phyloP scores from a whole-genome alignment of 2,113 vertebrate genomes.

The Poeciliopsis retropinna region DNA sequence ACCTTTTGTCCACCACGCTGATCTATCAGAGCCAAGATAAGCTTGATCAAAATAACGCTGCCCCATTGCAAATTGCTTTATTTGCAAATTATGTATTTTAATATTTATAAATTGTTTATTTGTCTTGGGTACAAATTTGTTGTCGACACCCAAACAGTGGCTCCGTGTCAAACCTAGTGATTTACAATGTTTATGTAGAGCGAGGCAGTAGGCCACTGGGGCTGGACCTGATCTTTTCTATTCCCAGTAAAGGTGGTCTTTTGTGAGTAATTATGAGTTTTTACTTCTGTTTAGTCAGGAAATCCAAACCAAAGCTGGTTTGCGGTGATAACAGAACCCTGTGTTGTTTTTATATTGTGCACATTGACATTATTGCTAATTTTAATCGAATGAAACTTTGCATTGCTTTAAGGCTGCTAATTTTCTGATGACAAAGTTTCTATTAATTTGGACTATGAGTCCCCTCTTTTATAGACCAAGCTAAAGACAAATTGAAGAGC shows the following conservation, averaged over 20 bases:
- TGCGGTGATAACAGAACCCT: constrained; percentile 17
- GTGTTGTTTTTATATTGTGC: constrained; percentile 2
- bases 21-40: constrained; percentile 4
- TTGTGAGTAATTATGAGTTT: constrained; percentile 30
- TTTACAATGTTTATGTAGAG: constrained; percentile 49
- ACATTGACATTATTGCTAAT: not conserved
- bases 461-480: not conserved
- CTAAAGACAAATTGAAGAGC: constrained; percentile 21
- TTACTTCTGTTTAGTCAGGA: constrained; percentile 45
- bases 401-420: constrained; percentile 5
- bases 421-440: constrained; percentile 10
- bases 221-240: constrained; percentile 40
- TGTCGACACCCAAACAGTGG: constrained; percentile 30
- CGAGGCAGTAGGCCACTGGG: constrained; percentile 12
- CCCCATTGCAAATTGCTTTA: constrained; percentile 5
- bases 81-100: not conserved
- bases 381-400: constrained; percentile 27
- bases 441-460: constrained; percentile 33
- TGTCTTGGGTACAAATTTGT: constrained; percentile 24
- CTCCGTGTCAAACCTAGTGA: constrained; percentile 34
- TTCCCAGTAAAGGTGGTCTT: constrained; percentile 26
- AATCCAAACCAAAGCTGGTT: constrained; percentile 39
- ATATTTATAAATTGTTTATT: constrained; percentile 15
- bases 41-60: not conserved
- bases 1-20: not conserved